Evolutionary conservation across 2,113 vertebrate genomes (phyloP).

Genomic region (Dolichotis patagonum): DNA sequence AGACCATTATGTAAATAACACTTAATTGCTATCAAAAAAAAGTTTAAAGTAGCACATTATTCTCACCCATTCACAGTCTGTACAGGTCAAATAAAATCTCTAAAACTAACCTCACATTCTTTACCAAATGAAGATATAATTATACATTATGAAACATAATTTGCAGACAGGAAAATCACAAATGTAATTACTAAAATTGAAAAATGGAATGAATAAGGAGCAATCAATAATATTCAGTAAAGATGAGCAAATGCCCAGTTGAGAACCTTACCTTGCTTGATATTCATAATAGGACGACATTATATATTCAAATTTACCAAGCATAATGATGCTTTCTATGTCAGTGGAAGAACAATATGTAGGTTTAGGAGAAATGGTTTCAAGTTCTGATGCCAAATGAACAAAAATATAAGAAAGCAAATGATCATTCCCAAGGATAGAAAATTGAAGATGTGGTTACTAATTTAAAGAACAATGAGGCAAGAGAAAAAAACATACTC

Average conservation of each 20-base stretch:
- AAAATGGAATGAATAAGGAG: not conserved
- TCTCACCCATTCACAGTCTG: conserved; percentile 3
- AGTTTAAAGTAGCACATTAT: not conserved
- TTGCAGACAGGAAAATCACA: not conserved
- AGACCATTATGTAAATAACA: conserved; percentile 21
- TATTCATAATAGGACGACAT: not conserved
- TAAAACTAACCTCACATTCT: not conserved
- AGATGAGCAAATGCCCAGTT: not conserved
- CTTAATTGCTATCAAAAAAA: not conserved
- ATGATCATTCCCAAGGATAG: not conserved
- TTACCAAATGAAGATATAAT: conserved; percentile 24
- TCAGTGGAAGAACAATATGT: not conserved
- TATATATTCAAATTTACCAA: not conserved
- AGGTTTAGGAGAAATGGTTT: not conserved
- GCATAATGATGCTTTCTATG: not conserved
- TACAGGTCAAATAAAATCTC: not conserved
- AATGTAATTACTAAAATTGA: conserved; percentile 16
- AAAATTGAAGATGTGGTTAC: not conserved
- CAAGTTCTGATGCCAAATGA: not conserved
- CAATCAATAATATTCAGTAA: not conserved
- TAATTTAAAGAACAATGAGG: not conserved
- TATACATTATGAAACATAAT: not conserved
- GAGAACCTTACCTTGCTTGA: not conserved
- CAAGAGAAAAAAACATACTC: not conserved
- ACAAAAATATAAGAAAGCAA: not conserved